phyloP scores from a whole-genome alignment of 2,797 vertebrate species.

The Coracias cyanogaster region DNA sequence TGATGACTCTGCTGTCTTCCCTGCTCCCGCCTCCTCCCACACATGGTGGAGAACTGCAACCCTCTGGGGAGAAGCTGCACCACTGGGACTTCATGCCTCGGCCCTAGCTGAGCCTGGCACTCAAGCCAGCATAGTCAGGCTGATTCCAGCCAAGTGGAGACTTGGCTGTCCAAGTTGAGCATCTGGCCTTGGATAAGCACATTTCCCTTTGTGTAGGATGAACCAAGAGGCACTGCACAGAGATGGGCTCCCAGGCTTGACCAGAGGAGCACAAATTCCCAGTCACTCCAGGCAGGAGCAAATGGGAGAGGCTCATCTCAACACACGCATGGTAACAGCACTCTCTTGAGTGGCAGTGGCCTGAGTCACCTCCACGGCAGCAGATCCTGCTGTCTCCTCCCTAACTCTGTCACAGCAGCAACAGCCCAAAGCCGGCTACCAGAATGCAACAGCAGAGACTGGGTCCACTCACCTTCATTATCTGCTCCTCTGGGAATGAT shows the following conservation, averaged over 20 bases:
- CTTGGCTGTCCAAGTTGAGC: neutral
- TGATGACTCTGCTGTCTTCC: too few relatives aligned
- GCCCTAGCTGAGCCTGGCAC: neutral
- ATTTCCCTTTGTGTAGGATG: neutral
- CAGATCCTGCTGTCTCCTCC: neutral
- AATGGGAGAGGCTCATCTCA: neutral
- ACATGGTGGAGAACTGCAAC: neutral
- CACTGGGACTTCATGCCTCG: neutral
- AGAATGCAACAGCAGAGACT: neutral
- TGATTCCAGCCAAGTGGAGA: neutral
- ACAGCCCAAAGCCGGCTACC: neutral
- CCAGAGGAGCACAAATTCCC: neutral
- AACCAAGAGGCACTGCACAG: neutral
- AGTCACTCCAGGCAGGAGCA: neutral
- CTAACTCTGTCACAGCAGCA: neutral
- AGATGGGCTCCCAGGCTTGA: neutral
- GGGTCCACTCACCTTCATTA: constrained; percentile 87
- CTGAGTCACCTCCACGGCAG: neutral
- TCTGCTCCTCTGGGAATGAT: constrained; percentile 95
- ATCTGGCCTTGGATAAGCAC: neutral
- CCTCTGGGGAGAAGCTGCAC: neutral
- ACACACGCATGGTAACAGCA: neutral
- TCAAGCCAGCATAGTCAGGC: neutral
- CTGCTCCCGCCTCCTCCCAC: neutral
- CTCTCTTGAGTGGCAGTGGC: fast-evolving